phyloP scores from a whole-genome alignment of 2,888 invertebrate species.

The Xestia ashworthii region DNA sequence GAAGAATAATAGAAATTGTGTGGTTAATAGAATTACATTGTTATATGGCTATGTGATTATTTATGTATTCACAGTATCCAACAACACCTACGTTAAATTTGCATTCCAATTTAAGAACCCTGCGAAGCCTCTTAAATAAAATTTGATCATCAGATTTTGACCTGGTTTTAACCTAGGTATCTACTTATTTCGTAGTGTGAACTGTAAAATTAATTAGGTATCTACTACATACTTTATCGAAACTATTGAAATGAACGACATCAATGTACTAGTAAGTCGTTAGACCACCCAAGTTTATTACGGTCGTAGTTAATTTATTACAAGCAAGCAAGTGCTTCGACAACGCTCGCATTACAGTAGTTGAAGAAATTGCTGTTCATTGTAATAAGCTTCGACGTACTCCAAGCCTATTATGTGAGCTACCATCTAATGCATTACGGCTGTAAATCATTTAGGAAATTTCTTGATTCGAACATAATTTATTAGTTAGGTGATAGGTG shows the following conservation, averaged over 20 bases:
- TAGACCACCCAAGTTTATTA: conserved; percentile 62
- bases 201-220: neutral
- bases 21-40: conserved; percentile 21
- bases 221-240: conserved; percentile 3
- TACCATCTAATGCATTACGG: conserved; percentile 41
- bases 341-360: conserved; percentile 54
- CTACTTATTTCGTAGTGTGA: neutral
- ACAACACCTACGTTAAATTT: neutral
- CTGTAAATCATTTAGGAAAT: conserved; percentile 52
- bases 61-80: neutral
- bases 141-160: neutral
- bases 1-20: conserved; percentile 29
- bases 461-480: conserved; percentile 48
- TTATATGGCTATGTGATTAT: neutral
- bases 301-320: conserved; percentile 45
- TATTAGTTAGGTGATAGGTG: conserved; percentile 6
- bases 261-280: conserved; percentile 17
- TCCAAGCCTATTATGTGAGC: conserved; percentile 30
- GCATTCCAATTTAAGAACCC: neutral
- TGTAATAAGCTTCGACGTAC: conserved; percentile 49
- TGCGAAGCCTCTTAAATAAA: neutral
- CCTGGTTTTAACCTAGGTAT: neutral
- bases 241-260: conserved; percentile 12
- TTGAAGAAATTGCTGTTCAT: conserved; percentile 62
- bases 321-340: conserved; percentile 33